These are phyloP conservation scores for Onychostoma macrolepis DNA, from an alignment of 2,113 vertebrate genomes.

Conservation along the genomic window DNA sequence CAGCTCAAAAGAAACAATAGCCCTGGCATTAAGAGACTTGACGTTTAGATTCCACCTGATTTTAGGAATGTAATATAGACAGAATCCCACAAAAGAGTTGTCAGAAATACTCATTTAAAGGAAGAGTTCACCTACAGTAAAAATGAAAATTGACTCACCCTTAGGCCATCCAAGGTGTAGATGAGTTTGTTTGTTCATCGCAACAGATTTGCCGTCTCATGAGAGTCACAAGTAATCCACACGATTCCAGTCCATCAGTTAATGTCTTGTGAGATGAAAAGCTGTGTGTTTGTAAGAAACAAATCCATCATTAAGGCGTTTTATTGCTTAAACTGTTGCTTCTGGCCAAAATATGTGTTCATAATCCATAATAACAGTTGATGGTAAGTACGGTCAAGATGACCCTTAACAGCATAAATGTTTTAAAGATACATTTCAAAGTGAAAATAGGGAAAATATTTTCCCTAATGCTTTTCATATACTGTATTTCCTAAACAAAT, in stretches of 20 bases:
- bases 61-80: background rate
- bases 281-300: too few species aligned
- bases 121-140: background rate
- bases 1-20: constrained; percentile 66
- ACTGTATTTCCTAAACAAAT: background rate
- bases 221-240: background rate
- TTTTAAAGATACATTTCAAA: too few species aligned
- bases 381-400: background rate
- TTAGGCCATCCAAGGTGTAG: background rate
- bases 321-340: too few species aligned
- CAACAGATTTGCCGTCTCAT: background rate
- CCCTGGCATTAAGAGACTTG: constrained; percentile 18
- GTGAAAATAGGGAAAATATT: background rate
- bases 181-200: background rate
- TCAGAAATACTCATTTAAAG: background rate
- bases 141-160: background rate
- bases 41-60: background rate
- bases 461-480: background rate
- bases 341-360: background rate
- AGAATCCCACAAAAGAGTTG: background rate
- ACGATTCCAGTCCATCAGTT: background rate
- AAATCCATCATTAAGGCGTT: too few species aligned
- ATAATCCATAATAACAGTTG: background rate
- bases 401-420: too few species aligned
- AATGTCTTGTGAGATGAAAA: background rate